Percentiles rank a stretch among this genome's conserved stretches.
phyloP scores from a whole-genome alignment of 1,140 invertebrate genomes.

The Tachypleus tridentatus region DNA sequence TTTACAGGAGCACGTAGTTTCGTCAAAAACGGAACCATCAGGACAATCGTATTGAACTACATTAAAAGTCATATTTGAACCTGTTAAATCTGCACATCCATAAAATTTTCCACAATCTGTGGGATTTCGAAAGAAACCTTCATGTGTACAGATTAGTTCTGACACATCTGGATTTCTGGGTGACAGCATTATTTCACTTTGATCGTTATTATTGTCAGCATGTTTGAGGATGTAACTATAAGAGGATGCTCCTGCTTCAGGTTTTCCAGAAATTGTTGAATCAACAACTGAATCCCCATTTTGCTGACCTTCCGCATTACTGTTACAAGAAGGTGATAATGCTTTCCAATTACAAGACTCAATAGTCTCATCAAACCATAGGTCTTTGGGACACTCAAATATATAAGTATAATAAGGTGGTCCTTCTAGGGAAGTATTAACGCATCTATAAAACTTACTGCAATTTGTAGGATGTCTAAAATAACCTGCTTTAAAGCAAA shows the following conservation, averaged over 20 bases:
- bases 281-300: background rate
- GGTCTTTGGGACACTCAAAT: no score
- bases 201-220: background rate
- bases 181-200: background rate
- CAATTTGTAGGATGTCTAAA: no score
- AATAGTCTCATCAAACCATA: no score
- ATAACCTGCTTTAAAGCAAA: no score
- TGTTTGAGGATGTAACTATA: background rate
- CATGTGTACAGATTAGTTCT: constrained; percentile 19
- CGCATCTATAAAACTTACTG: no score
- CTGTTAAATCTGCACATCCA: constrained; percentile 41
- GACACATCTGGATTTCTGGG: constrained; percentile 4
- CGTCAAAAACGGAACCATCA: constrained; percentile 32
- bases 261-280: background rate
- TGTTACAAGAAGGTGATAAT: background rate
- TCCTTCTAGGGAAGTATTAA: no score
- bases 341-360: no score
- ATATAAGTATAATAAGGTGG: no score
- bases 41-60: constrained; percentile 22
- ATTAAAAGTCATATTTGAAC: constrained; percentile 34
- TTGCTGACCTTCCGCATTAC: background rate
- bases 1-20: constrained; percentile 22
- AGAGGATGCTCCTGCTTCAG: background rate
- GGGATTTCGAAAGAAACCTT: constrained; percentile 42
- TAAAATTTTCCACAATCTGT: constrained; percentile 58